Evolutionary conservation across 2,888 invertebrate species (phyloP), one percentile per base, ranked within the genome.

Genomic region (Ormyrus pomaceus): DNA sequence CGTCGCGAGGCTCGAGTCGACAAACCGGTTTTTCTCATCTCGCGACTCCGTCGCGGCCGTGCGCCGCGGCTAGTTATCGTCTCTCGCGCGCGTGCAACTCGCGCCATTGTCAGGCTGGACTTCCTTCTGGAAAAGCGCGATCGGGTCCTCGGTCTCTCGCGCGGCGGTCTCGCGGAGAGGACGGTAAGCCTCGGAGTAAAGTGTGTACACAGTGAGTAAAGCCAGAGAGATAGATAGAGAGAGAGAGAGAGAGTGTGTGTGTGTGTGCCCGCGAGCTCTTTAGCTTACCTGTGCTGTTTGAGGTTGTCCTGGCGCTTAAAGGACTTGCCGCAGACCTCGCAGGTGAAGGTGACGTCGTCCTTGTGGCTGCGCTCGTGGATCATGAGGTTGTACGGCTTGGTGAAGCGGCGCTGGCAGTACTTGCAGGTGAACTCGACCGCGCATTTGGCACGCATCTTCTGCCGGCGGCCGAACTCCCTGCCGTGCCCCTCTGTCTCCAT

Each of bases 351-450:
- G 82, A 98, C 93, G 91, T 99, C 98, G 89, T 98, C 98, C 56
- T 98, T 99, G 91, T 99, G 99, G 2, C 98, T 99, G 87, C 98
- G 93, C 91, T 98, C 99, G 91, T 99, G 99, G 86, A 99, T 99
- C 87, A 99, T 93, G 86, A 99, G 93, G 91, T 99, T 99, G 93
- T 99, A 99, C 69, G 98, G 97, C 91, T 99, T 99, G 84, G 98
- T 99, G 92, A 99, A 99, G 89, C 98, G 97, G 56, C 99, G 94
- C 89, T 97, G 96, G 92, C 99, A 99, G 92, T 96, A 99, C 92
- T 98, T 97, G 93, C 99, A 99, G 88, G 99, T 98, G 92, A 98
- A 99, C 92, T 99, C 94, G 86, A 90, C 90, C 84, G 90, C 89
- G 88, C 90, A 90, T 88, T 91, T 91, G 89, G 90, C 88, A 87